Conservation (phyloP, 1,140 invertebrate genomes). For the Caerostris extrusa region DNA sequence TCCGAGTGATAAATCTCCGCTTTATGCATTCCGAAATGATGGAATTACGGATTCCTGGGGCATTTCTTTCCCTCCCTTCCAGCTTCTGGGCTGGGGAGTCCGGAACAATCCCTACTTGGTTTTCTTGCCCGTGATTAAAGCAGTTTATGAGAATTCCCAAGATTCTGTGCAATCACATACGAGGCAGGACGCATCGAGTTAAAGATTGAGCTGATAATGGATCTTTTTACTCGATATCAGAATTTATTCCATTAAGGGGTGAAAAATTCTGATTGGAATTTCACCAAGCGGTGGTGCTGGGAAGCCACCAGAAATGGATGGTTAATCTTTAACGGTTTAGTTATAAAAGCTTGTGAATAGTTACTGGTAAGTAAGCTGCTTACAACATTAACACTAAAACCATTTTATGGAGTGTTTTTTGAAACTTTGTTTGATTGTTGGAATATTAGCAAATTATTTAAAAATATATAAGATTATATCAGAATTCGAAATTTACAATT, state of each 20-base stretch:
- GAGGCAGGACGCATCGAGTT: not conserved
- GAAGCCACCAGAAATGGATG: not conserved
- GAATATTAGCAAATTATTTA: too few relatives aligned
- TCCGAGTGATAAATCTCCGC: constrained; percentile 50
- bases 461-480: too few relatives aligned
- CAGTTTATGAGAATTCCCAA: not conserved
- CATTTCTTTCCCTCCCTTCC: not conserved
- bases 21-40: constrained; percentile 62
- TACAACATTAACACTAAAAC: too few relatives aligned
- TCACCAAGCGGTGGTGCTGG: not conserved
- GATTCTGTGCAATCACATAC: not conserved
- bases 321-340: too few relatives aligned
- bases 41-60: constrained; percentile 60
- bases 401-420: too few relatives aligned
- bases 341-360: too few relatives aligned
- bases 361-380: too few relatives aligned
- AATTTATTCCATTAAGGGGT: not conserved
- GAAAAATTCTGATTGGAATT: too few relatives aligned
- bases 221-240: not conserved
- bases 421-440: too few relatives aligned
- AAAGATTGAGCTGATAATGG: not conserved
- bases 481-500: too few relatives aligned
- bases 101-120: not conserved
- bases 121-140: constrained; percentile 1
- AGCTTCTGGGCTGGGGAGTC: not conserved